Conservation (phyloP, 2,113 vertebrate genomes). For the Burhinus bistriatus region DNA sequence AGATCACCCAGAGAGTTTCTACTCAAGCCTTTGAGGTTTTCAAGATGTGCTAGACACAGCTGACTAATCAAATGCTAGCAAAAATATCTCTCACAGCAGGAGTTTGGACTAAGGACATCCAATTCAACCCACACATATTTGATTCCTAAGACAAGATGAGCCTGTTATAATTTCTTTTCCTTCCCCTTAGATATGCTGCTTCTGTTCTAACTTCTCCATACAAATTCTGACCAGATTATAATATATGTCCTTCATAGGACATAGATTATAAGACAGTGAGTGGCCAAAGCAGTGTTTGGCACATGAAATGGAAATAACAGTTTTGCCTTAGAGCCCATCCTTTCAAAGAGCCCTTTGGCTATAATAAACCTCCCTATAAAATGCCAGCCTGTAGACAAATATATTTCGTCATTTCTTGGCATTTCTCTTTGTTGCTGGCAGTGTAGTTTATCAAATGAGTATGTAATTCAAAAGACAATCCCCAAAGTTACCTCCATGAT, state of each 20-base stretch:
- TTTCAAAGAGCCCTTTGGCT: neutral
- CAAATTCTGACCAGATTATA: neutral
- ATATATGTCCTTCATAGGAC: neutral
- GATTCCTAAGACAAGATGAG: neutral
- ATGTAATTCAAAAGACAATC: neutral
- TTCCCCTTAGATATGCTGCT: neutral
- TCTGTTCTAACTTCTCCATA: neutral
- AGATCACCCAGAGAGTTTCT: neutral
- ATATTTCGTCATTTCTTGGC: neutral
- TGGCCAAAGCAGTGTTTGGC: neutral
- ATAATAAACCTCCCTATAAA: neutral
- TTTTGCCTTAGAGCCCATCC: neutral
- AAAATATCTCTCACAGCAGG: neutral
- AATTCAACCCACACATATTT: neutral
- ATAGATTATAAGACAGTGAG: neutral
- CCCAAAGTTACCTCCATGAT: slow-evolving; percentile 87
- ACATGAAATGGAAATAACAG: neutral
- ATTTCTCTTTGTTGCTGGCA: neutral
- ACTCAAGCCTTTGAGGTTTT: neutral
- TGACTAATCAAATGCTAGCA: neutral
- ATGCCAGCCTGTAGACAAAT: neutral
- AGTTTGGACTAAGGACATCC: neutral
- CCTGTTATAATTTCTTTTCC: neutral
- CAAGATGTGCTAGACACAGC: neutral
- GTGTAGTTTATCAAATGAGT: neutral